Conservation (phyloP, 2,797 vertebrate genomes). For the Ficedula albicollis region DNA sequence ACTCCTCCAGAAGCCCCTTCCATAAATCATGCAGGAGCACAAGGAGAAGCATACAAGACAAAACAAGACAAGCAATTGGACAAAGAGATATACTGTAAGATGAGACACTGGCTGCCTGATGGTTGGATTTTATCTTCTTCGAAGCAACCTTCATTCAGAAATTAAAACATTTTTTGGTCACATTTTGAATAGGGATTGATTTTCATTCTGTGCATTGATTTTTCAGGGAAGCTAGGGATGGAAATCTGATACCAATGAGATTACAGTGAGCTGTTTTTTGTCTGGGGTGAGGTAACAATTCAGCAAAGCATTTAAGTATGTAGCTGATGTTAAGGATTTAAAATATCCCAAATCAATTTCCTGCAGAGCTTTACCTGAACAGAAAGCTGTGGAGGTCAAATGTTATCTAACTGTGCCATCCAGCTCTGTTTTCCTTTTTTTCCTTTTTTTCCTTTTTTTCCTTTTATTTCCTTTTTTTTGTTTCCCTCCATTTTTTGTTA, state of each 20-base stretch:
- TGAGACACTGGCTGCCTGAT: not conserved
- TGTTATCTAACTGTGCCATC: not conserved
- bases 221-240: not conserved
- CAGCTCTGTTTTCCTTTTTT: not conserved
- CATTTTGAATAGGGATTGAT: not conserved
- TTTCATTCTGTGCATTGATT: slow-evolving; percentile 19
- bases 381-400: not conserved
- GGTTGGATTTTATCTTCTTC: not conserved
- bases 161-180: not conserved
- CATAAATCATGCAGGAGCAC: not conserved
- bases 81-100: not conserved
- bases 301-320: not conserved
- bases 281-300: not conserved
- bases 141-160: not conserved
- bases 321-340: slow-evolving; percentile 13
- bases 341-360: not conserved
- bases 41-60: not conserved
- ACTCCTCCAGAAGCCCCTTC: not conserved
- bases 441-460: rapidly evolving
- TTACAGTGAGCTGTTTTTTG: not conserved
- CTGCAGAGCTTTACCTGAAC: not conserved
- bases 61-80: not conserved
- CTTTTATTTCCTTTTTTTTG: no score
- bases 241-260: slow-evolving; percentile 19
- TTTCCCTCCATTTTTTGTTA: not conserved